These are phyloP conservation scores for Drosophila emarginata DNA, from an alignment of 2,888 invertebrate species.

Conservation along the genomic window DNA sequence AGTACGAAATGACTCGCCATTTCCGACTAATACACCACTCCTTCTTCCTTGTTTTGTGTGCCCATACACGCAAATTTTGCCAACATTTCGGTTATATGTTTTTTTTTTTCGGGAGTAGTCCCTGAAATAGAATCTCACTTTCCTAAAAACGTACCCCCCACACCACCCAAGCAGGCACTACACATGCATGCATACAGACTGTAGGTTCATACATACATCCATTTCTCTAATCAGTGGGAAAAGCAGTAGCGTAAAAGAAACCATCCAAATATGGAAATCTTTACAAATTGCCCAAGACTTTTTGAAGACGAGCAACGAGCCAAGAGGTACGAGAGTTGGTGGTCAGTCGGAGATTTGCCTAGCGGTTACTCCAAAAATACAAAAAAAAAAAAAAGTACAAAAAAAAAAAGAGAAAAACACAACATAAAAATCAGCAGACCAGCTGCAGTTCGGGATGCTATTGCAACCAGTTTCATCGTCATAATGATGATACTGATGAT, in stretches of 20 bases:
- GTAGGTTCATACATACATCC: background rate
- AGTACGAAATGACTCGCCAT: slow-evolving; percentile 44
- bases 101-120: background rate
- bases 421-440: slow-evolving; percentile 27
- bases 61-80: background rate
- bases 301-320: slow-evolving; percentile 36
- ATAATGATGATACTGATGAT: slow-evolving; percentile 5
- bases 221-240: slow-evolving; percentile 7
- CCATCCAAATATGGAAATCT: slow-evolving; percentile 79
- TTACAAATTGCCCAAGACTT: slow-evolving; percentile 77
- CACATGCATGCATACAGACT: background rate
- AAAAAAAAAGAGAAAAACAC: slow-evolving; percentile 38
- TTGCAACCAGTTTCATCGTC: slow-evolving; percentile 47
- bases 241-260: slow-evolving; percentile 47
- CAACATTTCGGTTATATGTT: background rate
- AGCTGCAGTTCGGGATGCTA: slow-evolving; percentile 7
- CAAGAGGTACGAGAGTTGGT: slow-evolving; percentile 35
- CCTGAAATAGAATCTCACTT: slow-evolving; percentile 6
- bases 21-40: background rate
- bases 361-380: slow-evolving; percentile 63
- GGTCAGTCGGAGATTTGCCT: slow-evolving; percentile 58
- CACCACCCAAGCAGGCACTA: background rate
- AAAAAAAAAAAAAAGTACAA: slow-evolving; percentile 58
- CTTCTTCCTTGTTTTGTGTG: background rate
- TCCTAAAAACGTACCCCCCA: background rate